These are phyloP conservation scores for Neogale vison DNA, from an alignment of 2,113 vertebrate genomes.

Conservation along the genomic window DNA sequence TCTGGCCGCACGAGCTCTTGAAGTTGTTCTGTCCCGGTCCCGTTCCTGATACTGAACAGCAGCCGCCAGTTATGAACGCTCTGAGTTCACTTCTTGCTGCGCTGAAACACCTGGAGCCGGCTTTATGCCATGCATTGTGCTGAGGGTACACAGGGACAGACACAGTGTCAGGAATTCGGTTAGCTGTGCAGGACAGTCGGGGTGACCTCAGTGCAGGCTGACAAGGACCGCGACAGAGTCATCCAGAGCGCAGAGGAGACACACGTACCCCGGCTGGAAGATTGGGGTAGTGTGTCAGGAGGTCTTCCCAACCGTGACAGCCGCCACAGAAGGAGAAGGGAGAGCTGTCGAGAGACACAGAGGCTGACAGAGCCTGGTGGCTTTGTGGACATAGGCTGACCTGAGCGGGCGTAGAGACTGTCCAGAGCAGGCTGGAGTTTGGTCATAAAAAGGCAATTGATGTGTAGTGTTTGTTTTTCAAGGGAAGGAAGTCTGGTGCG, in stretches of 20 bases:
- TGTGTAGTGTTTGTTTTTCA: neutral
- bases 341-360: neutral
- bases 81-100: neutral
- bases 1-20: neutral
- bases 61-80: neutral
- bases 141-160: neutral
- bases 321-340: neutral
- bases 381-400: neutral
- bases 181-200: neutral
- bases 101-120: neutral
- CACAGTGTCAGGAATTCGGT: neutral
- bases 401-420: neutral
- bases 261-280: neutral
- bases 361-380: neutral
- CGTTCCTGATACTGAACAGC: neutral
- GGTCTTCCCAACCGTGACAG: neutral
- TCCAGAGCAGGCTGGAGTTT: neutral
- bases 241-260: neutral
- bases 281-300: neutral
- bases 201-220: neutral
- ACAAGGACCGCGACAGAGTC: neutral
- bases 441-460: neutral
- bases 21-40: neutral
- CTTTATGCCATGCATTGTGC: neutral
- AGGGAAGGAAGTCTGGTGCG: neutral